Evolutionary conservation across 2,797 vertebrate genomes (phyloP).

Genomic region (Liparis tanakae): DNA sequence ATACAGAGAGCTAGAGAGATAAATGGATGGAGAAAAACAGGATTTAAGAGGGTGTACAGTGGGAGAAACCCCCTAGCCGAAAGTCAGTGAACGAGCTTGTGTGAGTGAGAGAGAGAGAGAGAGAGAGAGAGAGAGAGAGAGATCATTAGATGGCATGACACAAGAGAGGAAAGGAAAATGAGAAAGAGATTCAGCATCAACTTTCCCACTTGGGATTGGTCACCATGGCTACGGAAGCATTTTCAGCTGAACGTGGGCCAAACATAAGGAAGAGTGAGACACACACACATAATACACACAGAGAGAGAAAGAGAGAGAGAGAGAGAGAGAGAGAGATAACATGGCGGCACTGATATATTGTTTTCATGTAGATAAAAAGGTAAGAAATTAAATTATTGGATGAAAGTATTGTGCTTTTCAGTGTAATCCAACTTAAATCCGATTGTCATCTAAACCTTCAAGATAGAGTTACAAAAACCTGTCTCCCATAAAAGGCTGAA

Average conservation of each 20-base stretch:
- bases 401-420: neutral
- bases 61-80: too few relatives aligned
- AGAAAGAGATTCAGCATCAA: conserved; percentile 67
- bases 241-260: conserved; percentile 69
- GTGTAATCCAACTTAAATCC: neutral
- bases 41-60: too few relatives aligned
- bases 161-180: conserved; percentile 57
- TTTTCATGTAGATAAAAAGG: neutral
- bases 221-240: conserved; percentile 77
- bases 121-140: too few relatives aligned
- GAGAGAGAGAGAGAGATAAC: conserved; percentile 33
- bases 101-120: too few relatives aligned
- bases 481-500: conserved; percentile 21
- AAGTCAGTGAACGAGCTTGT: too few relatives aligned
- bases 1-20: too few relatives aligned
- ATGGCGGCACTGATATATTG: conserved; percentile 16
- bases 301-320: too few relatives aligned
- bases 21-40: too few relatives aligned
- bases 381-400: neutral
- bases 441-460: neutral
- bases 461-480: conserved; percentile 37
- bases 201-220: conserved; percentile 77
- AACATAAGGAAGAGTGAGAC: conserved; percentile 44
- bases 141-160: conserved; percentile 44
- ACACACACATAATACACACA: neutral